These are phyloP conservation scores for Xestobium rufovillosum DNA, from an alignment of 2,888 invertebrate species.

Conservation along the genomic window DNA sequence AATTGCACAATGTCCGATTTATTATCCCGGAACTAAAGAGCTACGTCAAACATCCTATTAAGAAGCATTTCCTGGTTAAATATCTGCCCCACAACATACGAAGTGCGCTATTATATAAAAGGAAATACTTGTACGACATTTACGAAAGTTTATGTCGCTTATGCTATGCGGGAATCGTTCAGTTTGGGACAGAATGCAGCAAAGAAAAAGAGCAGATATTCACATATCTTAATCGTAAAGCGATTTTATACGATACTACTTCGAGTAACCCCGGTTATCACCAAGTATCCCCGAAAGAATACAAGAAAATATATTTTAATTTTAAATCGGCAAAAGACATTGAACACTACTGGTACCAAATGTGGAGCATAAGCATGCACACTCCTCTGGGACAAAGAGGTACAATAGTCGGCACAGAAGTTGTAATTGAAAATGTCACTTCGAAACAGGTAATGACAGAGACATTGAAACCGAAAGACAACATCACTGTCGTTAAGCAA, in stretches of 20 bases:
- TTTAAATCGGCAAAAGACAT: conserved; percentile 51
- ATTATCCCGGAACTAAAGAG: conserved; percentile 50
- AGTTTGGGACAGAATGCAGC: conserved; percentile 56
- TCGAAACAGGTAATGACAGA: conserved; percentile 46
- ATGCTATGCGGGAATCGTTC: conserved; percentile 59
- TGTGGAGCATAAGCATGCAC: conserved; percentile 60
- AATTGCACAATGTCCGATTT: conserved; percentile 54
- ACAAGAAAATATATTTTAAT: conserved; percentile 48
- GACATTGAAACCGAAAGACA: conserved; percentile 41
- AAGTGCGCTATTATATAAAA: conserved; percentile 45
- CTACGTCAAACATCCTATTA: conserved; percentile 58
- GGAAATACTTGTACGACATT: conserved; percentile 53
- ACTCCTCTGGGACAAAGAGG: conserved; percentile 52
- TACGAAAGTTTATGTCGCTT: conserved; percentile 52
- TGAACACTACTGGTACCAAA: conserved; percentile 59
- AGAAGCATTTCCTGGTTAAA: conserved; percentile 55
- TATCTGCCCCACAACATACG: conserved; percentile 50
- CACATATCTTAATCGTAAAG: conserved; percentile 58
- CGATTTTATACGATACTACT: conserved; percentile 58
- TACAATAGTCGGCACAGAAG: conserved; percentile 33
- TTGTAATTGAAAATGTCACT: conserved; percentile 44
- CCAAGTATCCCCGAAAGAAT: conserved; percentile 51
- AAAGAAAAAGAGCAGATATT: conserved; percentile 66
- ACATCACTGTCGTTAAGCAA: conserved; percentile 26
- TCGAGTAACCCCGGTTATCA: conserved; percentile 55